phyloP scores from a whole-genome alignment of 2,797 vertebrate genomes.

The Enteromius trimaculatus region DNA sequence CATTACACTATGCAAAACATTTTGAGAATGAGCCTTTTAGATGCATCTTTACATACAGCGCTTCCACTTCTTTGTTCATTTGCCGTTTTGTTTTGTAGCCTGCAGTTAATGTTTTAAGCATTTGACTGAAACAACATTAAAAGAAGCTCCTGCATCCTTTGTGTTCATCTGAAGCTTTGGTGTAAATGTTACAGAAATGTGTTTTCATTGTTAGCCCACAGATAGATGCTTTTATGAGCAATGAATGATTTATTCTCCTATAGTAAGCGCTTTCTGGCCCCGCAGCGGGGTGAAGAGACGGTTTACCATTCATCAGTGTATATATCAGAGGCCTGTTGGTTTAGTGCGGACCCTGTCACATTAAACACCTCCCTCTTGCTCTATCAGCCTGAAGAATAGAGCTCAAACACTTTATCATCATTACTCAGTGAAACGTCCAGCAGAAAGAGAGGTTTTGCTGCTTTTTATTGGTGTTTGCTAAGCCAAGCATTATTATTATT shows the following conservation, averaged over 20 bases:
- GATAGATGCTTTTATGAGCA: constrained; percentile 18
- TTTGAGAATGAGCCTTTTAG: background rate
- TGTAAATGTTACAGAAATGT: constrained; percentile 13
- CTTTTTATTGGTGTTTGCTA: background rate
- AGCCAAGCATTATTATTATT: background rate
- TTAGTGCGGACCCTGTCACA: background rate
- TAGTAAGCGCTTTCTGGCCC: background rate
- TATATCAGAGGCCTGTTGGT: constrained; percentile 10
- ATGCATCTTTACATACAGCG: background rate
- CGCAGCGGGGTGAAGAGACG: constrained; percentile 1
- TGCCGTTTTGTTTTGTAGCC: constrained; percentile 1
- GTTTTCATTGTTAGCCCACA: constrained; percentile 26
- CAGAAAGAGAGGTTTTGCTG: background rate
- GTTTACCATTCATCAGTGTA: constrained; percentile 26
- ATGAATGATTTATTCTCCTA: constrained; percentile 20
- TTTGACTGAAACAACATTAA: constrained; percentile 11
- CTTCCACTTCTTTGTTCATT: background rate
- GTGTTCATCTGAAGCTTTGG: background rate
- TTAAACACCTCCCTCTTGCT: background rate
- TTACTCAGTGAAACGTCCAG: background rate
- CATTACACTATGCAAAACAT: background rate
- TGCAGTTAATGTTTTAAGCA: background rate
- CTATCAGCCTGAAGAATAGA: constrained; percentile 1
- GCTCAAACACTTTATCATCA: background rate
- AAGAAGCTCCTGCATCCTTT: background rate